Base-by-base conservation (phyloP, 2,113 vertebrate species). In the Anhinga rufa region DNA sequence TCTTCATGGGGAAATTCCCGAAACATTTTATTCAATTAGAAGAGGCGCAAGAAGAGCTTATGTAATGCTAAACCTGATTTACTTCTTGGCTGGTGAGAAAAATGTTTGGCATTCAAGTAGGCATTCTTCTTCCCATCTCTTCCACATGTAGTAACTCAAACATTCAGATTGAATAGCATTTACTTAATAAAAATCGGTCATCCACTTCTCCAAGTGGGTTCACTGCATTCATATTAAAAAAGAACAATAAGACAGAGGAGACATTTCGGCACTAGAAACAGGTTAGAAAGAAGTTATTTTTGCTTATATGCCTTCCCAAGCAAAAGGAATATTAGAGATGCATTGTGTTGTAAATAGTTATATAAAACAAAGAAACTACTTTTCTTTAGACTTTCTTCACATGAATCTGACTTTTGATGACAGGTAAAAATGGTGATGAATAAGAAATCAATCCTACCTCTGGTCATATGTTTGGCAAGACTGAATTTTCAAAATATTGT, bases 101-200 rank as follows among this genome's bases (percentile, higher is more conserved):
- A 94, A 82, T 26, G 49, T 87, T 87, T 87, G 78, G 70, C 78
- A 80, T 91, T 91, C 66, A 64, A 91, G 46, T 9, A 89, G 81
- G 70, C 44, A 85, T 90, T 90, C 70, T 86, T 95, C 86, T 87
- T 80, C 18, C 75, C 78, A 68, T 84, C 81, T 87, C 77, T 94
- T 90, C 80, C 76, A 61, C 44, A 91, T 25, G 48, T 44, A 79
- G 42, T 36, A 91, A 93, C 28, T 79, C 70, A 76, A 72, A 93
- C 36, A n/a, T 77, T 94, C 93, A 80, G 44, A 86, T 14, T 86
- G 49, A 55, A 81, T 20, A 86, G 65, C 24, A 54, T 21, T 60
- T 79, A 52, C 54, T 72, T 74, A 74, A 94, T 54, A 82, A 96
- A 96, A 95, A 58, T 76, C 70, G 69, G 69, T 49, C 54, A 60